Conservation (phyloP, 2,113 vertebrate species). For the Phalacrocorax pelagicus region DNA sequence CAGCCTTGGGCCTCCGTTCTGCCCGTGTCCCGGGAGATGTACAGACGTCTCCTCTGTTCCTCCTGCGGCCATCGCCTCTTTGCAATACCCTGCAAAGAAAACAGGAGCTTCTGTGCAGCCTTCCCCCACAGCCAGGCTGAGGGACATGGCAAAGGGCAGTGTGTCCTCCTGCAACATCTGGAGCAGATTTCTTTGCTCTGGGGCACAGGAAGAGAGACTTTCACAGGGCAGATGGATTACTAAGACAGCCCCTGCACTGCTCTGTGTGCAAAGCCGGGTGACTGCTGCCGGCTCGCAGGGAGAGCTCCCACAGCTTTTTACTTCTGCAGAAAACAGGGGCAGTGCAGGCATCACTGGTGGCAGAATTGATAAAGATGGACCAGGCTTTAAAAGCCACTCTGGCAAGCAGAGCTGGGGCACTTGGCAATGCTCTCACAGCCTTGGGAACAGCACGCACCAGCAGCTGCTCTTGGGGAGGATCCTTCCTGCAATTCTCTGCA, state of each 20-base stretch:
- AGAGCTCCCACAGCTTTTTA: not conserved
- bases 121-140: not conserved
- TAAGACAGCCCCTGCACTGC: not conserved
- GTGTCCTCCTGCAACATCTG: not conserved
- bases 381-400: not conserved
- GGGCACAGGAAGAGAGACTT: not conserved
- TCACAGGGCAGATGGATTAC: not conserved
- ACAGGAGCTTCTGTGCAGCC: not conserved
- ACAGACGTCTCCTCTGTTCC: not conserved
- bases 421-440: not conserved
- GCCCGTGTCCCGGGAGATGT: not conserved
- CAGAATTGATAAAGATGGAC: rapidly evolving
- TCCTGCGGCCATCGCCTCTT: not conserved
- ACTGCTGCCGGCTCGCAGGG: not conserved
- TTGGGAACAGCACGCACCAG: not conserved
- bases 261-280: not conserved
- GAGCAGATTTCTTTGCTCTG: not conserved
- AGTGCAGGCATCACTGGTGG: not conserved
- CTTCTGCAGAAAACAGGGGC: not conserved
- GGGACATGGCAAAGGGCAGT: rapidly evolving
- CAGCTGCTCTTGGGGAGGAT: not conserved
- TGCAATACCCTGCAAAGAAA: not conserved
- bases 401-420: not conserved
- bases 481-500: not conserved
- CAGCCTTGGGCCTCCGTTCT: rapidly evolving